Conservation (phyloP, 2,797 vertebrate species). For the Coracias cyanogaster region DNA sequence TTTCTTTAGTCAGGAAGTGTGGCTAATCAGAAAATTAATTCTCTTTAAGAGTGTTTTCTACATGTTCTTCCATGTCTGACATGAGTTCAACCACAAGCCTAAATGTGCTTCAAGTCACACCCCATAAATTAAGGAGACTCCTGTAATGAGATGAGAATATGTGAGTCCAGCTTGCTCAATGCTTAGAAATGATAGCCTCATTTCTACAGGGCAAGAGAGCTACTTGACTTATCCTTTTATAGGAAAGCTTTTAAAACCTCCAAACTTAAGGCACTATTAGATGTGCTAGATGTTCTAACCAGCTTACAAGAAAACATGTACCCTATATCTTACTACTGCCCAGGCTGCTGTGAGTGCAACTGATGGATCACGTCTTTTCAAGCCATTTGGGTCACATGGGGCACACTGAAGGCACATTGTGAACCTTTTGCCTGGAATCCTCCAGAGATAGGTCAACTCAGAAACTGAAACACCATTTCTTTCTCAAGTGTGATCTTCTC, state of each 20-base stretch:
- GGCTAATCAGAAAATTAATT: not conserved
- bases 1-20: not conserved
- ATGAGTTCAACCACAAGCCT: not conserved
- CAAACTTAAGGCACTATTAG: not conserved
- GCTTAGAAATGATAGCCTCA: not conserved
- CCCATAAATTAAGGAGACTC: not conserved
- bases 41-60: not conserved
- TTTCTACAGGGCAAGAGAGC: not conserved
- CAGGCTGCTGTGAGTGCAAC: not conserved
- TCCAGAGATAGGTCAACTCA: not conserved
- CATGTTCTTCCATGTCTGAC: not conserved
- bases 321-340: not conserved
- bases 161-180: fast-evolving
- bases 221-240: not conserved
- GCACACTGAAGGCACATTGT: too few relatives aligned
- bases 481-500: not conserved
- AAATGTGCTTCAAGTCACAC: not conserved
- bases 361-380: not conserved
- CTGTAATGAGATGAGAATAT: not conserved
- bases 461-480: not conserved
- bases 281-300: not conserved
- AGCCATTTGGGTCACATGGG: not conserved
- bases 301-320: not conserved
- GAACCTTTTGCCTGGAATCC: not conserved
- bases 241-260: not conserved